Evolutionary conservation across 2,797 vertebrate genomes (phyloP).

Genomic region (Gephyroberyx darwinii): DNA sequence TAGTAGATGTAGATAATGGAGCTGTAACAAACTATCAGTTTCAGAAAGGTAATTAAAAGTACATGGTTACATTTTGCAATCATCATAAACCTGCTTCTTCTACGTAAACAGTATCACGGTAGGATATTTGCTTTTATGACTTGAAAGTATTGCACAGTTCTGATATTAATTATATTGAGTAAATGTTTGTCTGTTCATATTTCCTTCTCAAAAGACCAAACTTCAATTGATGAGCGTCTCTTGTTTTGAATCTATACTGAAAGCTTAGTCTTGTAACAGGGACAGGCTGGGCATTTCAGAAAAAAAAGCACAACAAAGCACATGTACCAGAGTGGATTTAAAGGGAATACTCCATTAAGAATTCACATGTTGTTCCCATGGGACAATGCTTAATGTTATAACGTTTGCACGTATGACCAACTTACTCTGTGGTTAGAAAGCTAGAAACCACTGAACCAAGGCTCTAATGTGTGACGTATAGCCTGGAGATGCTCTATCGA

Average conservation of each 20-base stretch:
- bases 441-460: background rate
- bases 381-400: slow-evolving; percentile 16
- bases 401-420: no score
- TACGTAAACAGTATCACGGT: background rate
- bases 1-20: background rate
- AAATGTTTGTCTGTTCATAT: no score
- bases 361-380: slow-evolving; percentile 37
- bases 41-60: background rate
- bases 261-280: no score
- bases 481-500: slow-evolving; percentile 24
- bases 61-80: background rate
- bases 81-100: background rate
- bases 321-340: slow-evolving; percentile 18
- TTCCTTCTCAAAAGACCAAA: background rate
- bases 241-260: background rate
- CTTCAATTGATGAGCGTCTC: slow-evolving; percentile 3
- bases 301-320: slow-evolving; percentile 1
- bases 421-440: background rate
- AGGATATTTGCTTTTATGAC: no score
- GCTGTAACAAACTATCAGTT: background rate
- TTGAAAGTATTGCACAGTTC: no score
- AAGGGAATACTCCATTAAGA: slow-evolving; percentile 42
- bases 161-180: no score
- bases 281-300: background rate
- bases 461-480: slow-evolving; percentile 19